A percentile compares a stretch with the other conserved stretches of the same genome.
Evolutionary conservation across 1,140 invertebrate species (phyloP).

Genomic region (Aphelenchoides avenae): DNA sequence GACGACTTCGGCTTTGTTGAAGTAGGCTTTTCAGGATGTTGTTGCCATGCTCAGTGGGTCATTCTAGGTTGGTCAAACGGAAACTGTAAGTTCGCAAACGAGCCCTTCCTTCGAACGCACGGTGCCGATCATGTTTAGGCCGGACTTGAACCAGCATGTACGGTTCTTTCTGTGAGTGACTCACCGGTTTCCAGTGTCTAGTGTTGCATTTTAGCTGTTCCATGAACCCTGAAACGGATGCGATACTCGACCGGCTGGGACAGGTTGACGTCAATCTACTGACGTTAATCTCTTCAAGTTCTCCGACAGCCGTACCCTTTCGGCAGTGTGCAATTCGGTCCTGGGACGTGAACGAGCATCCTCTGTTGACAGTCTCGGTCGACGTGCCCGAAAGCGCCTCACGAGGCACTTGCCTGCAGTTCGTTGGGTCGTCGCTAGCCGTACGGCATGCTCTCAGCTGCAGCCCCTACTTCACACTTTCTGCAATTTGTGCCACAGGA

Average conservation of each 20-base stretch:
- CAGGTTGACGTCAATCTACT: slow-evolving; percentile 19
- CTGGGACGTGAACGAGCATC: not conserved
- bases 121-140: slow-evolving; percentile 16
- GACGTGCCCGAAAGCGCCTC: slow-evolving; percentile 1
- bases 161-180: slow-evolving; percentile 26
- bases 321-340: slow-evolving; percentile 5
- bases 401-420: slow-evolving; percentile 7
- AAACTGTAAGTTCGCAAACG: slow-evolving; percentile 19
- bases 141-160: slow-evolving; percentile 25
- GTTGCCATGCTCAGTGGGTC: slow-evolving; percentile 1
- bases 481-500: slow-evolving; percentile 16
- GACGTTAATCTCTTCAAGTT: slow-evolving; percentile 13
- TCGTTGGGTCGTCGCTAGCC: not conserved
- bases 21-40: not conserved
- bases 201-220: slow-evolving; percentile 26
- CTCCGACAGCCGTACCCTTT: not conserved
- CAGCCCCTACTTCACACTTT: not conserved
- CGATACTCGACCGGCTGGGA: not conserved
- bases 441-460: not conserved
- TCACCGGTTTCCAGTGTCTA: not conserved
- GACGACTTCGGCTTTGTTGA: slow-evolving; percentile 15
- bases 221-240: slow-evolving; percentile 13
- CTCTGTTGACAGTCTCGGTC: slow-evolving; percentile 10
- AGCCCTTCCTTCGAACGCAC: slow-evolving; percentile 24
- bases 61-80: slow-evolving; percentile 35